Evolutionary conservation across 2,113 vertebrate species (phyloP).

Genomic region (Ameiurus melas): DNA sequence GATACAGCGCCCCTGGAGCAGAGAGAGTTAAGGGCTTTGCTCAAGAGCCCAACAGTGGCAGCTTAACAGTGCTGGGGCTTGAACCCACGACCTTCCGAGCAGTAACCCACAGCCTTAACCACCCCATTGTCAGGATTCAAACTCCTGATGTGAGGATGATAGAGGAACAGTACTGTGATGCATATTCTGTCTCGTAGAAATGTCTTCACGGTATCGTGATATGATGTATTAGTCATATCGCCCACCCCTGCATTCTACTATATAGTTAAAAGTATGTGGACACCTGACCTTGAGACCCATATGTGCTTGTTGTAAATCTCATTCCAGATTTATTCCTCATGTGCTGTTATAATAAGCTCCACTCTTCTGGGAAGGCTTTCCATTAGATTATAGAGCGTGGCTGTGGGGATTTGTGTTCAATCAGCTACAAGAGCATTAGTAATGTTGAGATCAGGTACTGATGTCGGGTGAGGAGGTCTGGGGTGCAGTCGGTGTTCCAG

Average conservation of each 20-base stretch:
- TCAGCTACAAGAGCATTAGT: neutral
- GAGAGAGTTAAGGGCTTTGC: too few relatives aligned
- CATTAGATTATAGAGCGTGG: neutral
- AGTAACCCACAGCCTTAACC: too few relatives aligned
- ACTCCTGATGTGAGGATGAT: neutral
- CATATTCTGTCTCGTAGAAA: neutral
- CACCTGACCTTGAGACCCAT: neutral
- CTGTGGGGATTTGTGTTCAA: neutral
- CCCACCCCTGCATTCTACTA: neutral
- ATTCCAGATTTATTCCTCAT: neutral
- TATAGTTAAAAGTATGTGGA: neutral
- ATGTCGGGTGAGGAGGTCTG: too few relatives aligned
- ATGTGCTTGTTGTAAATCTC: neutral
- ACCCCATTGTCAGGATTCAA: too few relatives aligned
- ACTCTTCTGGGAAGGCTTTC: neutral
- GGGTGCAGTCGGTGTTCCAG: neutral
- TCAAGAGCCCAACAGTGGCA: too few relatives aligned
- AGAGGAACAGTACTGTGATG: neutral
- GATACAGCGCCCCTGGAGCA: too few relatives aligned
- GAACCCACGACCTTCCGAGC: too few relatives aligned
- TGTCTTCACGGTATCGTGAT: neutral
- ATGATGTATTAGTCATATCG: neutral
- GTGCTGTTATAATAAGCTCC: neutral
- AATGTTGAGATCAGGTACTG: neutral
- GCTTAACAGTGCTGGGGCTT: too few relatives aligned